Evolutionary conservation across 1,140 invertebrate species (phyloP).

Genomic region (Heliothis virescens): DNA sequence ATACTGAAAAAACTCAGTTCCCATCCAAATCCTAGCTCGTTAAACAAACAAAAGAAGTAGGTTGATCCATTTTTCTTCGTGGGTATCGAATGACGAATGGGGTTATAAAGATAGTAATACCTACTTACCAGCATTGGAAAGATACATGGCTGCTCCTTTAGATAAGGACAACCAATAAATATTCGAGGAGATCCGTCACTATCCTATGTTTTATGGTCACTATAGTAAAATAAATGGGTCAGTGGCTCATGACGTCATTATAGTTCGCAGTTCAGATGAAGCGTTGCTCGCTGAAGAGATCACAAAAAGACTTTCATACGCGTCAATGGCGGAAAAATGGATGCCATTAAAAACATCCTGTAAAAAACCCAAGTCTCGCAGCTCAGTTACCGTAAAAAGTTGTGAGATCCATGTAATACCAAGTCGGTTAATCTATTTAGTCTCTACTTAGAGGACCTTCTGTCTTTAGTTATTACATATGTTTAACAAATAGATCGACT

Average conservation of each 20-base stretch:
- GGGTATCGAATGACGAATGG: background rate
- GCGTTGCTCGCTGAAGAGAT: slow-evolving; percentile 2
- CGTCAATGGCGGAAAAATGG: slow-evolving; percentile 13
- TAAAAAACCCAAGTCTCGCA: too few species aligned
- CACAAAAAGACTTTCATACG: background rate
- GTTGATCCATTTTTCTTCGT: background rate
- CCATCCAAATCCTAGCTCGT: background rate
- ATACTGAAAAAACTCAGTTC: background rate
- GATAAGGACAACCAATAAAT: slow-evolving; percentile 40
- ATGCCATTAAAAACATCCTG: too few species aligned
- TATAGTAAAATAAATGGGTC: slow-evolving; percentile 62
- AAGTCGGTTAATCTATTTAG: too few species aligned
- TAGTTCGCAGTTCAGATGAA: slow-evolving; percentile 29
- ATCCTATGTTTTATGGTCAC: slow-evolving; percentile 56
- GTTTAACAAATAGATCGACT: too few species aligned
- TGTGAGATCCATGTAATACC: too few species aligned
- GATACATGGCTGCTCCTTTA: slow-evolving; percentile 4
- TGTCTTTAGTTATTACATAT: too few species aligned
- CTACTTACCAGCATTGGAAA: background rate
- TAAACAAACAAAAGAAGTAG: background rate
- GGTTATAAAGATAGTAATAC: slow-evolving; percentile 14
- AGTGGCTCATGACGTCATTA: slow-evolving; percentile 52
- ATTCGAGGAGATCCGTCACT: slow-evolving; percentile 53
- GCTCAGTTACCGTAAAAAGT: too few species aligned
- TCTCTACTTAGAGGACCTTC: too few species aligned